Conservation (phyloP, 2,888 invertebrate genomes). For the Chrysomela aeneicollis region DNA sequence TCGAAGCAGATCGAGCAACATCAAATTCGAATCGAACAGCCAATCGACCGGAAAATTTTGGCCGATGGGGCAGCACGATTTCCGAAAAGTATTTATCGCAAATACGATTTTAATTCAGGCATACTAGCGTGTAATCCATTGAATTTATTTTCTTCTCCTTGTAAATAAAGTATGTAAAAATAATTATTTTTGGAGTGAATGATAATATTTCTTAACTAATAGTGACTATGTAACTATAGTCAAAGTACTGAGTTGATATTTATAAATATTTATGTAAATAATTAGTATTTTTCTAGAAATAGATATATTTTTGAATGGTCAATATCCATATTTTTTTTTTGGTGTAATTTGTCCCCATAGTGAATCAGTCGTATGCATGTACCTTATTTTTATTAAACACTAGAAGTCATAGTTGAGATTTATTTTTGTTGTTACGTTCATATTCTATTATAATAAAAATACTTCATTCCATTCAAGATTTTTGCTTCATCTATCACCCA, state of each 20-base stretch:
- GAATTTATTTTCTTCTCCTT: too few species aligned
- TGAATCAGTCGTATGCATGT: conserved; percentile 9
- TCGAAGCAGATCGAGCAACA: background rate
- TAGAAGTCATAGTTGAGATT: conserved; percentile 11
- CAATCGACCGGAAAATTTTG: too few species aligned
- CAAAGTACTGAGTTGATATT: conserved; percentile 39
- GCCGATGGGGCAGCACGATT: background rate
- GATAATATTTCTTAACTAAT: conserved; percentile 1
- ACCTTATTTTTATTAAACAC: conserved; percentile 15
- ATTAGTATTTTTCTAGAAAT: conserved; percentile 7
- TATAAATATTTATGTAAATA: conserved; percentile 24
- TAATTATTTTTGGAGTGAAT: background rate
- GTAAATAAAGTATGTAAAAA: background rate
- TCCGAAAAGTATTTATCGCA: too few species aligned
- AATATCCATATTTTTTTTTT: background rate
- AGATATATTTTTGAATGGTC: conserved; percentile 13
- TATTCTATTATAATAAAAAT: conserved; percentile 18
- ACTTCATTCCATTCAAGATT: background rate
- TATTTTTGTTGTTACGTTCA: conserved; percentile 22
- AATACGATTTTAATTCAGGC: too few species aligned
- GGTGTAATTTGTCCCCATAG: background rate
- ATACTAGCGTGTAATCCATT: too few species aligned
- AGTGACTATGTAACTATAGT: conserved; percentile 26
- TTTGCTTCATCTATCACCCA: background rate
- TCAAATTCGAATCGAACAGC: too few species aligned